These are phyloP conservation scores for Neosilurus hyrtlii DNA, from an alignment of 2,797 vertebrate species.

Conservation along the genomic window DNA sequence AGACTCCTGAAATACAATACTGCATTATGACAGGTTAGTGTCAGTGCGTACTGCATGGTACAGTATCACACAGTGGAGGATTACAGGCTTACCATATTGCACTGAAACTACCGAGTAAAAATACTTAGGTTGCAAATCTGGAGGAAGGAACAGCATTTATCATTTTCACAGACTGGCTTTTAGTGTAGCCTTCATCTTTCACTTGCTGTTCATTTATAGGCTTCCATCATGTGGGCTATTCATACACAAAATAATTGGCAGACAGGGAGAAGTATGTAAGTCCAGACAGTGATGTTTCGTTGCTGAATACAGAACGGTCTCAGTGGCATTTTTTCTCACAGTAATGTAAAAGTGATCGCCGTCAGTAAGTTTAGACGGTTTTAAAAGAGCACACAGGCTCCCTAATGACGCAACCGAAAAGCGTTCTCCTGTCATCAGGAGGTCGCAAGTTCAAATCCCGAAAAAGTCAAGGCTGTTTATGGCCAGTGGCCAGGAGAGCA, in stretches of 20 bases:
- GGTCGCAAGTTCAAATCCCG: neutral
- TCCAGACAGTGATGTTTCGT: neutral
- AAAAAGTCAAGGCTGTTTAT: neutral
- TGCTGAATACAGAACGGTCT: neutral
- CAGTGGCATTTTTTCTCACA: neutral
- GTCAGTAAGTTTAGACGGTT: neutral
- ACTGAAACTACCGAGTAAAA: neutral
- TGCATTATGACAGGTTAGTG: neutral
- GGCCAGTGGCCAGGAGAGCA: neutral
- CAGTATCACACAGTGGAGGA: neutral
- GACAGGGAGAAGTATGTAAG: neutral
- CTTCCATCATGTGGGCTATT: neutral
- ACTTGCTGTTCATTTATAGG: neutral
- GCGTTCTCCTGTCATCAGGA: neutral
- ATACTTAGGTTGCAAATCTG: neutral
- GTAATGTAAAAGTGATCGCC: too few relatives aligned
- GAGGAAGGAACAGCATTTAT: neutral
- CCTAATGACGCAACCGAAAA: neutral
- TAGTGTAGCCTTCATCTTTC: neutral
- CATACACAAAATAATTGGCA: slow-evolving; percentile 1
- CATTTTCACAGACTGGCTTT: neutral
- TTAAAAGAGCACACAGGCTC: neutral
- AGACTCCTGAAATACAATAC: neutral
- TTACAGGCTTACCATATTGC: neutral
- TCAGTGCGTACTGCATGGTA: neutral